A percentile compares a stretch with the other conserved stretches of the same genome.
Evolutionary conservation across 2,797 vertebrate species (phyloP).

Genomic region (Apogon hyalosoma): DNA sequence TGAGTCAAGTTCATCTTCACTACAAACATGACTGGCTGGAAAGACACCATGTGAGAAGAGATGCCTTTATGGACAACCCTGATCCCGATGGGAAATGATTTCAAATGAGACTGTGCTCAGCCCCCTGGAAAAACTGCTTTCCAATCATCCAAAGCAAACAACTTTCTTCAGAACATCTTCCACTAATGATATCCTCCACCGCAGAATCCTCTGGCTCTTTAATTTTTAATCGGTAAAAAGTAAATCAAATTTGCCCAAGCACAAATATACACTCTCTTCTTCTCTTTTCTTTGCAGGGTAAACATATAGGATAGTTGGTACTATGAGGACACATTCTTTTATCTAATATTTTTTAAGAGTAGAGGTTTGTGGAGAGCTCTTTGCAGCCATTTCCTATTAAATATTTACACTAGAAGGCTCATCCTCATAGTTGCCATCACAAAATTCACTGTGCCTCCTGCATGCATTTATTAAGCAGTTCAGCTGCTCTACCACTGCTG

Average conservation of each 20-base stretch:
- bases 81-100: too few relatives aligned
- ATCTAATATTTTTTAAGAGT: slow-evolving; percentile 41
- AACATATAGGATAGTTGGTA: background rate
- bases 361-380: slow-evolving; percentile 17
- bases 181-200: background rate
- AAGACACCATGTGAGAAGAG: too few relatives aligned
- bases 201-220: slow-evolving; percentile 14
- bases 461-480: slow-evolving; percentile 31
- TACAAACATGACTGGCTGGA: too few relatives aligned
- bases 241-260: slow-evolving; percentile 8
- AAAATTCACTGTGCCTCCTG: slow-evolving; percentile 23
- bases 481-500: background rate
- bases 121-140: background rate
- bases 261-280: background rate
- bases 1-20: too few relatives aligned
- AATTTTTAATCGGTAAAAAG: slow-evolving; percentile 32
- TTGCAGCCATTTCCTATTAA: slow-evolving; percentile 59
- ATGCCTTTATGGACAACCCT: too few relatives aligned
- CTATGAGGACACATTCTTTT: slow-evolving; percentile 35
- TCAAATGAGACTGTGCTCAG: background rate
- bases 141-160: slow-evolving; percentile 5
- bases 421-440: slow-evolving; percentile 24
- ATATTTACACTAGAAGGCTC: slow-evolving; percentile 68
- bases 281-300: background rate
- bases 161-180: background rate